Evolutionary conservation across 1,140 invertebrate species (phyloP), one percentile per base, ranked within the genome.

Genomic region (Drosophila tropicalis): DNA sequence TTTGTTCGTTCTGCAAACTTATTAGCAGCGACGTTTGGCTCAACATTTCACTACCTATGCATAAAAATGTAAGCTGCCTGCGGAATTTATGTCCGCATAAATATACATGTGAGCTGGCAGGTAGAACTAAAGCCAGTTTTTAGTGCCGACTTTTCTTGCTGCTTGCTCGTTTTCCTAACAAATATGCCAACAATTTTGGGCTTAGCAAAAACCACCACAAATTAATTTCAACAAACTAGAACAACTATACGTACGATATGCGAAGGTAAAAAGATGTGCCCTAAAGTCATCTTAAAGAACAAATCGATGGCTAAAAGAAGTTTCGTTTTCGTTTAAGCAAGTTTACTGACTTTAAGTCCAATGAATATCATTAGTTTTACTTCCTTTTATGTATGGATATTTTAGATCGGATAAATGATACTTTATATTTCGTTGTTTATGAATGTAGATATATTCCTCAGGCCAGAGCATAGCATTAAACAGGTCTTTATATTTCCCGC

Each of bases 41-140:
- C 76, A 78, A 69, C 76, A 73, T 74, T 77, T 76, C 44, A 71
- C 73, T 75, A 79, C 62, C 84, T 70, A 86, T 86, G 83, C 83
- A 86, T 86, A 87, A 87, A 87, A 86, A 82, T 87, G 82, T 87
- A 76, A 79, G 68, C 79, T 81, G 39, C 61, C 62, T 63, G 68
- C n/a, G 22, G 67, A 86, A 86, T 86, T 86, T 87, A 86, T 86
- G 82, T 87, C 61, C 79, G 71, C 66, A 86, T 87, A 87, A 86
- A 86, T 86, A 82, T 79, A 86, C 79, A 85, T 87, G 76, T 60
- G 70, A 55, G 67, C 44, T 56, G 63, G 63, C 56, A 67, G 19
- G 75, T 61, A 72, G 69, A 86, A 85, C 67, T 76, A 70, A 82
- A 72, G 75, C 62, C 63, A 67, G 68, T 87, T 86, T 86, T 86